phyloP scores from a whole-genome alignment of 1,140 invertebrate species.

The Zaprionus capensis region DNA sequence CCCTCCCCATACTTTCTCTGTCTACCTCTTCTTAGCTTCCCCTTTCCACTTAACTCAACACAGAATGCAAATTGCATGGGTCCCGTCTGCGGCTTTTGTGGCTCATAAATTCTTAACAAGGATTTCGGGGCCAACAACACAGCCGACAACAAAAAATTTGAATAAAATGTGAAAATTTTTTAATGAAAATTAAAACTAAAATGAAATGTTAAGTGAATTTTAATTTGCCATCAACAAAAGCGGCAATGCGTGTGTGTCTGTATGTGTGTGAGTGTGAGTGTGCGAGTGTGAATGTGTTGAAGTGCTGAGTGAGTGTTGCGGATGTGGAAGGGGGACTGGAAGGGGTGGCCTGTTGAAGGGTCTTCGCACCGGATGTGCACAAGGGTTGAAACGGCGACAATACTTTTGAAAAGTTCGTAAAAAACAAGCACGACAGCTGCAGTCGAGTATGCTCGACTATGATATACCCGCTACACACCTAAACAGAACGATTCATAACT shows the following conservation, averaged over 20 bases:
- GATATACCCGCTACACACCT: too few species aligned
- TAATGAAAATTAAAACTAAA: constrained; percentile 73
- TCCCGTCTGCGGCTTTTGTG: constrained; percentile 68
- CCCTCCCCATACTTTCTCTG: not conserved
- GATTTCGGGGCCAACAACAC: constrained; percentile 40
- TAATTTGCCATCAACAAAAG: constrained; percentile 72
- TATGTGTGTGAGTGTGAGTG: not conserved
- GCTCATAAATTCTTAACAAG: constrained; percentile 77
- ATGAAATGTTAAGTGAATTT: constrained; percentile 75
- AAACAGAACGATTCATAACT: too few species aligned
- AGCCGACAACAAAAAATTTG: constrained; percentile 40
- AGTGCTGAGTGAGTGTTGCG: constrained; percentile 6
- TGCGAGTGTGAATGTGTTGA: constrained; percentile 34
- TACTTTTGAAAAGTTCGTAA: constrained; percentile 66
- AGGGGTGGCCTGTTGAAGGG: not conserved
- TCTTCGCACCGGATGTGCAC: constrained; percentile 34
- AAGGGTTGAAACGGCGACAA: constrained; percentile 68
- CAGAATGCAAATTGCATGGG: constrained; percentile 71
- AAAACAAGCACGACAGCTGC: constrained; percentile 5
- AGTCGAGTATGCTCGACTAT: not conserved
- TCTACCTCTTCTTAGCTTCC: not conserved
- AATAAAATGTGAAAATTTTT: constrained; percentile 36
- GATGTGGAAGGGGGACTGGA: not conserved
- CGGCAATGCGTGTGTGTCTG: constrained; percentile 4
- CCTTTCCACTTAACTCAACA: constrained; percentile 31